A percentile compares a stretch with the other conserved stretches of the same genome.
phyloP scores from a whole-genome alignment of 2,113 vertebrate species.

The Tyto alba region DNA sequence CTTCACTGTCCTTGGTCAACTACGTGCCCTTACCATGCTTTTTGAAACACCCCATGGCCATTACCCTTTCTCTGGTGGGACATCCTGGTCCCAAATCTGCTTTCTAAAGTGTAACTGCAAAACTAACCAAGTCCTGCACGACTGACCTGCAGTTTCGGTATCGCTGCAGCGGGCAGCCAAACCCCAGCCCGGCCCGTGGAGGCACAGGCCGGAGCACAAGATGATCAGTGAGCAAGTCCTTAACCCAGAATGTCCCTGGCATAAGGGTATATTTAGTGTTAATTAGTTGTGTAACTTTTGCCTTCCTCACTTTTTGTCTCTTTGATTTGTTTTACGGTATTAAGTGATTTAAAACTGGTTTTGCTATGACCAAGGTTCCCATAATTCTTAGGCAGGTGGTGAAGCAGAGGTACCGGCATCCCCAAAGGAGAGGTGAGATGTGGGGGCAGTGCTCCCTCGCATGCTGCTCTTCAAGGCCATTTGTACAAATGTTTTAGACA shows the following conservation, averaged over 20 bases:
- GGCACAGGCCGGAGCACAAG: background rate
- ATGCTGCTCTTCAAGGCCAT: background rate
- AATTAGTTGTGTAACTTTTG: background rate
- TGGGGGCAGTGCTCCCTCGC: background rate
- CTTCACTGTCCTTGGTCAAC: background rate
- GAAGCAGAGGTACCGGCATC: background rate
- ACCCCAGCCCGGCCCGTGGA: background rate
- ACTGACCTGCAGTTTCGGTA: background rate
- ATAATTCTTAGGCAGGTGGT: background rate
- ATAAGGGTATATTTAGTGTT: background rate
- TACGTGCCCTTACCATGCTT: fast-evolving
- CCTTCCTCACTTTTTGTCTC: background rate
- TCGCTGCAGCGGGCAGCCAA: background rate
- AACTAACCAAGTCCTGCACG: background rate
- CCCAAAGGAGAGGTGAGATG: background rate
- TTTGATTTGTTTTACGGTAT: background rate
- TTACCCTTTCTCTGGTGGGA: background rate
- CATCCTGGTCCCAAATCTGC: background rate
- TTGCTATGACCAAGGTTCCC: background rate
- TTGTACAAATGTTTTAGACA: background rate
- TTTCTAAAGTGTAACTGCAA: background rate
- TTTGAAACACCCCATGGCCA: background rate
- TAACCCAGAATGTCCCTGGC: background rate
- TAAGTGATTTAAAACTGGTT: background rate
- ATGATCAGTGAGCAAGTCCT: background rate